Conservation (phyloP, 2,113 vertebrate genomes). For the Eubucco bourcierii region DNA sequence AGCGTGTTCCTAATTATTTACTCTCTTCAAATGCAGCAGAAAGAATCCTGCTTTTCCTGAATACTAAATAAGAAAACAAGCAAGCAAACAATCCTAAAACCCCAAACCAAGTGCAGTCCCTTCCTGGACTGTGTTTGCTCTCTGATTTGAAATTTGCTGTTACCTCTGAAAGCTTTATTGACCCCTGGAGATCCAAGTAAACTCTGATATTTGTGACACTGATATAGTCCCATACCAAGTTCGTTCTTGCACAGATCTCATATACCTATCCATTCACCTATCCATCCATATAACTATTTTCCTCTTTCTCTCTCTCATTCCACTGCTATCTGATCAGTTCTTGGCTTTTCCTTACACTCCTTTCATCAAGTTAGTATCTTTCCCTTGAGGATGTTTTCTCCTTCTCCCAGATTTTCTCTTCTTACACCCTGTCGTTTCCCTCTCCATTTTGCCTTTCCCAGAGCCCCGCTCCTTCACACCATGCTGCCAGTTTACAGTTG, state of each 20-base stretch:
- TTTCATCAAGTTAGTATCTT: not conserved
- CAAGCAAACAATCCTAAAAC: not conserved
- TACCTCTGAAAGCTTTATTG: not conserved
- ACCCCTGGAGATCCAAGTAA: not conserved
- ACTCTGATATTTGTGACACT: not conserved
- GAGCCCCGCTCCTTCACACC: not conserved
- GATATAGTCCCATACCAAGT: not conserved
- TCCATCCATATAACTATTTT: not conserved
- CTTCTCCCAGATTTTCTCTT: not conserved
- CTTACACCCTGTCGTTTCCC: conserved; percentile 10
- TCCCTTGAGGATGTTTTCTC: not conserved
- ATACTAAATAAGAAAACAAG: not conserved
- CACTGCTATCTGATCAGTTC: conserved; percentile 16
- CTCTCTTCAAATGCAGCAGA: conserved; percentile 11
- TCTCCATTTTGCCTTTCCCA: not conserved
- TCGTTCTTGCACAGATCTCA: not conserved
- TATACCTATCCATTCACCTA: not conserved
- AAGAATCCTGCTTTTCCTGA: conserved; percentile 33
- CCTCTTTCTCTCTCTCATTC: not conserved
- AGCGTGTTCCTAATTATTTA: conserved; percentile 24
- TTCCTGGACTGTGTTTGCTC: not conserved
- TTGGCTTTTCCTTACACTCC: conserved; percentile 21
- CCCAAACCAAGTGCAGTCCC: not conserved
- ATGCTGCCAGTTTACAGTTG: not conserved
- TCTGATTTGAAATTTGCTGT: not conserved